Base-by-base conservation (phyloP, 2,797 vertebrate genomes). In the Sorex maritimensis region DNA sequence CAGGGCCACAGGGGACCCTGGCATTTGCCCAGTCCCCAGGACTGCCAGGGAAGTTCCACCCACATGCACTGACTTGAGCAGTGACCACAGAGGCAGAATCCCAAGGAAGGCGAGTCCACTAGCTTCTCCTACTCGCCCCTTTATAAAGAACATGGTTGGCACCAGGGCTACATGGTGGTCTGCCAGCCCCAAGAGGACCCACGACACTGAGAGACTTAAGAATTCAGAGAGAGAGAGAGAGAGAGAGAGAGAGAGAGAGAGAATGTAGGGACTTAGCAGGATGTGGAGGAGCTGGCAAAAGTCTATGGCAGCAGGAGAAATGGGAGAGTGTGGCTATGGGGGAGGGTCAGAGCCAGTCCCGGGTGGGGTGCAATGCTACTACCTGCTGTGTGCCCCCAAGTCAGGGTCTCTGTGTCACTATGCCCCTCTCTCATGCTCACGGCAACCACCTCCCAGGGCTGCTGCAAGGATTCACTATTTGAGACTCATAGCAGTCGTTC, bases 31-130 rank as follows among this genome's bases (percentile, higher is more conserved):
- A 38, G 44, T 63, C 23, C 65, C 15, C 12, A 9, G 46, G 65
- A 44, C n/a, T 9, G 19, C n/a, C 0, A 7, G 46, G 24, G 44
- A 2, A 0, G 17, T 9, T 49, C 34, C 21, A 6, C 2, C 9
- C 14, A 8, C 34, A 26, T 6, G 3, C 13, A 65, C 63, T 38
- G 26, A 11, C 14, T 28, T 30, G 10, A 1, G 69, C 7, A 46
- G 11, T 13, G 19, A 49, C n/a, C 13, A 6, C 5, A 21, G 14
- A n/a, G 2, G 26, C 7, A 8, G 67, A 68, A n/a, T 14, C 55
- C 44, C 61, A 2, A 49, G 28, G n/a, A 28, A n/a, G 26, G 55
- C 21, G 26, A 30, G 23, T 10, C 30, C 26, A 67, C 65, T 5
- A 61, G 58, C 58, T 61, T 2, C 17, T 23, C 55, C 65, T 67